phyloP scores from a whole-genome alignment of 2,797 vertebrate genomes.

The Acanthornis magna region DNA sequence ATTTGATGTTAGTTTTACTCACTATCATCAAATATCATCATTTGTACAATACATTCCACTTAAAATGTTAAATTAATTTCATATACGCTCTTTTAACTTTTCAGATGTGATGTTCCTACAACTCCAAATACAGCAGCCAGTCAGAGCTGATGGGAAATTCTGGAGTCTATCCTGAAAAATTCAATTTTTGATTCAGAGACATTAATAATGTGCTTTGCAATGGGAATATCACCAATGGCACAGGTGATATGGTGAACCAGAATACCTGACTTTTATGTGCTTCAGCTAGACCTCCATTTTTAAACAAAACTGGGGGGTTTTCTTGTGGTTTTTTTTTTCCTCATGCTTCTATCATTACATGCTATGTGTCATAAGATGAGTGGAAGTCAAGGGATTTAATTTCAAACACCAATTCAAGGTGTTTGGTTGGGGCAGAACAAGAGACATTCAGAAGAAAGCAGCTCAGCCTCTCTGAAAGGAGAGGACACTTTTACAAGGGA shows the following conservation, averaged over 20 bases:
- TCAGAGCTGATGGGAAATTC: background rate
- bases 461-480: background rate
- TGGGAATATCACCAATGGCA: background rate
- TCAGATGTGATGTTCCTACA: background rate
- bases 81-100: background rate
- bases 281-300: background rate
- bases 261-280: background rate
- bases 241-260: background rate
- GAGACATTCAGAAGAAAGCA: constrained; percentile 29
- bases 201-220: background rate
- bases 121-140: background rate
- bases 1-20: constrained; percentile 15
- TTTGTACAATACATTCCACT: background rate
- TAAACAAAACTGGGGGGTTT: background rate
- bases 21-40: background rate
- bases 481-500: background rate
- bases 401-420: constrained; percentile 23
- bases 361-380: background rate
- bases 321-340: background rate
- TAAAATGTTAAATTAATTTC: constrained; percentile 32
- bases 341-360: background rate
- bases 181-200: background rate
- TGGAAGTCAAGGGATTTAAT: background rate
- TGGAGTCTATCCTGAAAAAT: background rate
- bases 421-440: background rate